A percentile compares a stretch with the other conserved stretches of the same genome.
Evolutionary conservation across 1,140 invertebrate genomes (phyloP).

Genomic region (Bombus affinis): DNA sequence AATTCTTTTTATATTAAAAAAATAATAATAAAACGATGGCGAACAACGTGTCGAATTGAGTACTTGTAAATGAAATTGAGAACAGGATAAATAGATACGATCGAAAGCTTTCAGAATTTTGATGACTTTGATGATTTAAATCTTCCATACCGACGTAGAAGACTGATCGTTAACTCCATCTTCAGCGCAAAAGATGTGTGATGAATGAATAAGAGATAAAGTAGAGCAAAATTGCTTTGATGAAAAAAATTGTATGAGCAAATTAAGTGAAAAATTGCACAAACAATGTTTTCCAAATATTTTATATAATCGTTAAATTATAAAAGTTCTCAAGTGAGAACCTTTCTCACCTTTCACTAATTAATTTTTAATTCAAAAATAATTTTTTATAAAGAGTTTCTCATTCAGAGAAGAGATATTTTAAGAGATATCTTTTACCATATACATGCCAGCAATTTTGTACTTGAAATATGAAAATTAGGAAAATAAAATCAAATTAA

Average conservation of each 20-base stretch:
- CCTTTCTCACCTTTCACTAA: too few species aligned
- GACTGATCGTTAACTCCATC: background rate
- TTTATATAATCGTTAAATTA: background rate
- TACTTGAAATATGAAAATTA: too few species aligned
- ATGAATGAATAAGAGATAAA: background rate
- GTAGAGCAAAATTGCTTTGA: background rate
- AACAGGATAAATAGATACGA: background rate
- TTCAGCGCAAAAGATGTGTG: background rate
- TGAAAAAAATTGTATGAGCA: background rate
- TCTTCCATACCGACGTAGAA: background rate
- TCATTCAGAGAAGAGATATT: too few species aligned
- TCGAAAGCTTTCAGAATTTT: constrained; percentile 22
- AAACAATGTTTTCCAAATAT: background rate
- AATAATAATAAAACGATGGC: background rate
- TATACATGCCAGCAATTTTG: too few species aligned
- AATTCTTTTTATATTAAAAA: background rate
- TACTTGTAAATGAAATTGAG: constrained; percentile 14
- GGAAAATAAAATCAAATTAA: too few species aligned
- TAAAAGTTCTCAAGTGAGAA: background rate
- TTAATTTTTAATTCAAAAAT: too few species aligned
- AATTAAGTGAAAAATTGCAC: background rate
- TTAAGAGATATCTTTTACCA: too few species aligned
- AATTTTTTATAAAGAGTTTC: too few species aligned
- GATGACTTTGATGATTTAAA: background rate
- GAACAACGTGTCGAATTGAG: constrained; percentile 10